Base-by-base conservation (phyloP, 1,140 invertebrate genomes). In the Caligus rogercresseyi region DNA sequence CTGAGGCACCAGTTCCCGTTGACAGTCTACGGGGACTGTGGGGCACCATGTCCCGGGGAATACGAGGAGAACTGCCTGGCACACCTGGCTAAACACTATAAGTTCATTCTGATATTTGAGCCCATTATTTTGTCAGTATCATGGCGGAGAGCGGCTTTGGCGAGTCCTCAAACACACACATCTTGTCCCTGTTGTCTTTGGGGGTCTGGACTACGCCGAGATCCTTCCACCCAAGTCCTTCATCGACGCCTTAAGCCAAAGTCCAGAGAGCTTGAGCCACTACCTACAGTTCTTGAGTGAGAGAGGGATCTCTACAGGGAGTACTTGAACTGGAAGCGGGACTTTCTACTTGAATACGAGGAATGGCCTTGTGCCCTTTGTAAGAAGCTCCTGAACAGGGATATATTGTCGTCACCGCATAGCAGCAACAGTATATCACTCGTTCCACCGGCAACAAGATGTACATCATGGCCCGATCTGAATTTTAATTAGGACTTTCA, bases 71-170 rank as follows among this genome's bases (percentile, higher is more conserved):
- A 20, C 14, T 60, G 57, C 43, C 57, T 60, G 16, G 14, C 16
- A 25, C 16, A 60, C 20, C 21, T 60, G 57, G 18, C 21, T 14
- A 60, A 60, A 19, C 57, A 60, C 24, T 60, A 60, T 31, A 53
- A 26, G 57, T 60, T 60, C 16, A n/a, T 60, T 31, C 26, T 60
- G n/a, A 20, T 60, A 24, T 60, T 60, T 43, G 57, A 60, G 57
- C 18, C 24, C 16, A 18, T 31, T 25, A 25, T 60, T n/a, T 15
- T 60, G 57, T 25, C 57, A 60, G 21, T 18, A 60, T 43, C 25
- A 26, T 60, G 16, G 15, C 11, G 14, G 15, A 11, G 24, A 25
- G 16, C 2, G 18, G 18, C 26, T 60, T 18, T 60, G 57, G 57
- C 14, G 26, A 43, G 23, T 60, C 16, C 25, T 60, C n/a, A 13